Base-by-base conservation (phyloP, 2,113 vertebrate genomes). In the Mustela lutreola region DNA sequence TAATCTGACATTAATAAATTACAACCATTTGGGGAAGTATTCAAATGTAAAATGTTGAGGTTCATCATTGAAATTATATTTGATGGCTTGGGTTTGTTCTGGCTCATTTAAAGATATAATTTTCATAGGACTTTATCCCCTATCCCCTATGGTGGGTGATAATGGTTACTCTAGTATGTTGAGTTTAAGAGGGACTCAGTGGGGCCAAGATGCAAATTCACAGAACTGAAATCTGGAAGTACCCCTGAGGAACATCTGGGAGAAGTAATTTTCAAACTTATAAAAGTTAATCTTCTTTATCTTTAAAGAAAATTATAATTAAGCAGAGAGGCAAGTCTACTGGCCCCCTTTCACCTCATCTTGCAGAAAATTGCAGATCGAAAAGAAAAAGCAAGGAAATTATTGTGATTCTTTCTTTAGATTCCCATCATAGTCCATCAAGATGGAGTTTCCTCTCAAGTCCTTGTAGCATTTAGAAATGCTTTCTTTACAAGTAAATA, bases 1-100 rank as follows among this genome's bases (percentile, higher is more conserved):
- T 99, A 98, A 99, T 98, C 98, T 98, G 99, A 98, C 98, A 62
- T 98, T 98, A 99, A 99, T 98, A 98, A 99, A 99, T 98, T 98
- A 95, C 97, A 92, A 97, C 96, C 97, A 98, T 99, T 99, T 99
- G 98, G 96, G 96, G 97, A 98, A 93, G 95, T 96, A 98, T 99
- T 98, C 98, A 97, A 98, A 98, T 98, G 98, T 98, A 98, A 98
- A 98, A 98, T 97, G 60, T 95, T 97, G 96, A 98, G 98, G 95
- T 98, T 98, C 97, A 96, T 98, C 98, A 97, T 88, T 97, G 97
- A 98, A 98, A 98, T 98, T 98, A 97, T 98, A 97, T 98, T 98
- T 99, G 98, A 98, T 98, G 98, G 97, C 86, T 98, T 98, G 78
- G 75, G 97, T 97, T 98, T 98, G 96, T 98, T 98, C 97, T 98